Evolutionary conservation across 2,797 vertebrate genomes (phyloP), one percentile per base, ranked within the genome.

Genomic region (Austrolebias charrua): DNA sequence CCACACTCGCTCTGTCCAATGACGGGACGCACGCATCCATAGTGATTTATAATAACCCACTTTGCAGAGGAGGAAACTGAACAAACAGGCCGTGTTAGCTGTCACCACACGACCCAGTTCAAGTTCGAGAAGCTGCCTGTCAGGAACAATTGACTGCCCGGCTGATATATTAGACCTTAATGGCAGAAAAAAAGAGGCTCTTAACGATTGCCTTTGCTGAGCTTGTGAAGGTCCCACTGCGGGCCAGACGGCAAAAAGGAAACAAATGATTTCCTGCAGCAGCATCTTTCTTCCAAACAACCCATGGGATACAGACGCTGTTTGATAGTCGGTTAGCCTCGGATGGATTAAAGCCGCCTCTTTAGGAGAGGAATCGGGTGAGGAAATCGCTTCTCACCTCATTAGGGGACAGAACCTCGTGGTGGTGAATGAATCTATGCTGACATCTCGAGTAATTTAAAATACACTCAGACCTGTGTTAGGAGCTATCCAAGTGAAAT

Each of bases 141-240:
- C 90, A 91, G 89, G 91, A 86, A 73, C 87, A 87, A 91, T 91
- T 35, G 74, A 93, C 86, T 89, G 89, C 88, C 89, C 7, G 16
- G 84, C 81, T 92, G 88, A 92, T 91, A 89, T 87, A 91, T 92
- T 93, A 92, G 88, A 91, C 90, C 88, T 91, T 92, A 91, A 90
- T 89, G 88, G 77, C 89, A 82, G 66, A 71, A 86, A 88, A 11
- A 87, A 92, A 90, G 63, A 80, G 80, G 86, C 84, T 75, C 83
- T 88, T 92, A 92, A 91, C 73, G 58, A 91, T 77, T 87, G 81
- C 73, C 73, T 90, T 91, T 87, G 79, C 80, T 88, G 85, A 75
- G 63, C 83, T 75, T 84, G 84, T 87, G 89, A 93, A 93, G 90
- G 55, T 80, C 74, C 91, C 89, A 28, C 46, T 59, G 89, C 81